These are phyloP conservation scores for Micrasema longulum DNA, from an alignment of 1,140 invertebrate genomes.

Conservation along the genomic window DNA sequence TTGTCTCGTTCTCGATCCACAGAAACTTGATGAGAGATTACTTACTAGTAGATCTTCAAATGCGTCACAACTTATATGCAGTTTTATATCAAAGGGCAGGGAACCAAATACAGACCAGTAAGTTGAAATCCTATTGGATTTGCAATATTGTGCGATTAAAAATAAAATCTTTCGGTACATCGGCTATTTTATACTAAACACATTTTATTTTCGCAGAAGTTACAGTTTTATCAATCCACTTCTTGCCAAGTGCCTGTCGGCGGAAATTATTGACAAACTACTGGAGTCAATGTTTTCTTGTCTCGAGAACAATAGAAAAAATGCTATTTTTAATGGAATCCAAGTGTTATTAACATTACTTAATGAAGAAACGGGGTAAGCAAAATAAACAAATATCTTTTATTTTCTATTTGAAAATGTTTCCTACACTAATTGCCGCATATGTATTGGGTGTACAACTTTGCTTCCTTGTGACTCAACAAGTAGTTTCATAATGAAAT, in stretches of 20 bases:
- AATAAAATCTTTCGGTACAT: too few relatives aligned
- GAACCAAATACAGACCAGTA: constrained; percentile 44
- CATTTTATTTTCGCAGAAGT: constrained; percentile 8
- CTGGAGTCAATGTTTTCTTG: constrained; percentile 61
- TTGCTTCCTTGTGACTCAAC: too few relatives aligned
- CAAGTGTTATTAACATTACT: constrained; percentile 59
- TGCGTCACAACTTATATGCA: constrained; percentile 46
- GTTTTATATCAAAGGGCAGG: constrained; percentile 47
- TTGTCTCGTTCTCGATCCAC: not conserved
- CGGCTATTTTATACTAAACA: not conserved
- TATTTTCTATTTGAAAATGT: too few relatives aligned
- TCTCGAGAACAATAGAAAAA: constrained; percentile 51
- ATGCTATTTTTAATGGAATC: constrained; percentile 59
- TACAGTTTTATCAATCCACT: constrained; percentile 38
- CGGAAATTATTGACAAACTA: constrained; percentile 53
- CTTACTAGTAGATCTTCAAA: constrained; percentile 41
- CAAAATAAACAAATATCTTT: too few relatives aligned
- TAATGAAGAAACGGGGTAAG: constrained; percentile 45
- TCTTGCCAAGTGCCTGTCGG: constrained; percentile 42
- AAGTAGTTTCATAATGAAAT: too few relatives aligned
- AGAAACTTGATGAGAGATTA: constrained; percentile 38
- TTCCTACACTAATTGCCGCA: too few relatives aligned
- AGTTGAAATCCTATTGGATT: too few relatives aligned
- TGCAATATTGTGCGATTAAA: too few relatives aligned
- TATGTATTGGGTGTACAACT: too few relatives aligned